Conservation (phyloP, 2,888 invertebrate species). For the Noctua janthina region DNA sequence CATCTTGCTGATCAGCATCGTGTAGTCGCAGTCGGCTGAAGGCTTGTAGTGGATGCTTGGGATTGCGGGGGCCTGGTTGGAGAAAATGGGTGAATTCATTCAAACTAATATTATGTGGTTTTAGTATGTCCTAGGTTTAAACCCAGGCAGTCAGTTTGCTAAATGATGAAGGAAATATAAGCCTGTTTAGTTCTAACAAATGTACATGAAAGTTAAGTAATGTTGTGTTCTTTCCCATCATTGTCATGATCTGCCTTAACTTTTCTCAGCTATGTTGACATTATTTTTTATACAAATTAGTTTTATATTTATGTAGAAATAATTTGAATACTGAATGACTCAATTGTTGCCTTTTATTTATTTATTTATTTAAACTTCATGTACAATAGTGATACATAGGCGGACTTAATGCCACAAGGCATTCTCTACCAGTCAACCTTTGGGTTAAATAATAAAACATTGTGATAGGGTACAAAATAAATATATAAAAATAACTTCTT, state of each 20-base stretch:
- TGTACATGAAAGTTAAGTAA: neutral
- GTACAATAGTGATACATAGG: too few species aligned
- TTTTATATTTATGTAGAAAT: neutral
- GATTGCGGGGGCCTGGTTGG: constrained; percentile 89
- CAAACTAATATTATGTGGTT: neutral
- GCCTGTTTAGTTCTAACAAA: neutral
- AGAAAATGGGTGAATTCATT: neutral
- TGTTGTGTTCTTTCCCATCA: neutral
- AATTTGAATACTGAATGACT: neutral
- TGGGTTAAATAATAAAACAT: too few species aligned
- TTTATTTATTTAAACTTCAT: too few species aligned
- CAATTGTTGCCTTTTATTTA: neutral
- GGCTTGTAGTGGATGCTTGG: constrained; percentile 94
- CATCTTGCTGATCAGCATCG: constrained; percentile 96
- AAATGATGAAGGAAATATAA: neutral
- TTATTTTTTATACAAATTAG: neutral
- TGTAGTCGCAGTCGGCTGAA: constrained; percentile 96
- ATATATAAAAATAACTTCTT: too few species aligned
- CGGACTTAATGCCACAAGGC: too few species aligned
- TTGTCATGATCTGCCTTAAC: neutral
- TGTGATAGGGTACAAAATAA: too few species aligned
- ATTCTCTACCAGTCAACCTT: too few species aligned
- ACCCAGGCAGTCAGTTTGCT: neutral
- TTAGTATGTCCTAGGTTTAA: neutral
- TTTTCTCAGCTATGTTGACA: too few species aligned